Base-by-base conservation (phyloP, 2,888 invertebrate species). In the Cordilura impudica region DNA sequence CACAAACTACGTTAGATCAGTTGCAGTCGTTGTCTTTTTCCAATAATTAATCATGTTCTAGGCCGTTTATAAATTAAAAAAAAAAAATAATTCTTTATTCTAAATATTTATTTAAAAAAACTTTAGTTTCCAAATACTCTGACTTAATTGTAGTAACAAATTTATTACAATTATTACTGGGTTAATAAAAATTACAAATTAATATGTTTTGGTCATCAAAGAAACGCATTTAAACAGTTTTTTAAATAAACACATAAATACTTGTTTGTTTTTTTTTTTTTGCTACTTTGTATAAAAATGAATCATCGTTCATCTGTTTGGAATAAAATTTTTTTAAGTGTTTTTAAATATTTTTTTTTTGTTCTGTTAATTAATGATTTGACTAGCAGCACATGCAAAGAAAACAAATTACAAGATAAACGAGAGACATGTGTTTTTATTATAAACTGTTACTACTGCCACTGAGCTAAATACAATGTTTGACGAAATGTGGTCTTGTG, bases 291-390 rank as follows among this genome's bases (percentile, higher is more conserved):
- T 39, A 21, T 54, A 2, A 39, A 51, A 51, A 73, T 73, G 58
- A 60, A 53, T 63, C 63, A 72, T 16, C 63, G n/a, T 18, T 21
- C 21, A 35, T 69, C 16, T 54, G 26, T 29, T 73, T 53, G 54
- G 21, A 26, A 39, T 29, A 26, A 53, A 60, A 53, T 71, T 61
- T 78, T 45, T 51, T 72, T 65, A 66, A 78, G 73, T 78, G 65
- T 74, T 63, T 60, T 53, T 39, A 1, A 39, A n/a, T 49, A 35
- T 35, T 69, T 45, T 29, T 49, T 8, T 39, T 54, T 53, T 26
- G 26, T 29, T 43, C 23, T 53, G 6, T 12, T 63, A 49, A 63
- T 63, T 63, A 63, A 63, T 63, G 49, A 63, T 19, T 63, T 23
- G 39, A 58, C 26, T 39, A 66, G 23, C 31, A 35, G 4, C 49